A percentile compares a stretch with the other conserved stretches of the same genome.
Evolutionary conservation across 2,888 invertebrate species (phyloP).

Genomic region (Drosophila neonasuta): DNA sequence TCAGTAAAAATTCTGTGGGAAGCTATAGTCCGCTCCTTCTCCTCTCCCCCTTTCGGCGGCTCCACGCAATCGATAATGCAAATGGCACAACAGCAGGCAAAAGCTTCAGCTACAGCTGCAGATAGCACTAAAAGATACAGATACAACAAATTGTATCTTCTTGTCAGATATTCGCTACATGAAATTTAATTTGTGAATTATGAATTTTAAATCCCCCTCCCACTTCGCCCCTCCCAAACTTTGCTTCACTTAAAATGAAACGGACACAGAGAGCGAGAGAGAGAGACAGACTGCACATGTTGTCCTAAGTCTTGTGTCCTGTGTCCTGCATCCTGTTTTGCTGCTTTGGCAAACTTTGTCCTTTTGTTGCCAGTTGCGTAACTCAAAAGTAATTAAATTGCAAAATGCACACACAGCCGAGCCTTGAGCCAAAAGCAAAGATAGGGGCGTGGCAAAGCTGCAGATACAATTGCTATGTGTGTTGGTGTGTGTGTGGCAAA

Average conservation of each 20-base stretch:
- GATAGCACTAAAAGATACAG: conserved; percentile 6
- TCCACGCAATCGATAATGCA: conserved; percentile 64
- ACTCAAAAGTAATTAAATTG: conserved; percentile 74
- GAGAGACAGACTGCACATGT: conserved; percentile 19
- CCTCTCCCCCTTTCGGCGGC: not conserved
- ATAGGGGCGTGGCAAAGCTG: conserved; percentile 17
- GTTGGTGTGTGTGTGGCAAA: conserved; percentile 47
- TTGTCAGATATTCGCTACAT: conserved; percentile 32
- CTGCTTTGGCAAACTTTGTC: conserved; percentile 58
- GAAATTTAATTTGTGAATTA: conserved; percentile 67
- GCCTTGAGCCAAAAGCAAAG: conserved; percentile 15
- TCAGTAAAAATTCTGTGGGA: conserved; percentile 28
- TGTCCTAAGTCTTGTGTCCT: conserved; percentile 27
- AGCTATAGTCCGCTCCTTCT: not conserved
- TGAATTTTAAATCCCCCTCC: conserved; percentile 49
- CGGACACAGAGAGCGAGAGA: conserved; percentile 6
- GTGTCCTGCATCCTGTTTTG: conserved; percentile 43
- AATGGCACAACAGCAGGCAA: conserved; percentile 52
- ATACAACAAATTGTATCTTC: conserved; percentile 32
- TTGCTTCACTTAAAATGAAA: conserved; percentile 23
- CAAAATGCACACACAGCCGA: conserved; percentile 57
- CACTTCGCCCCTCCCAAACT: not conserved
- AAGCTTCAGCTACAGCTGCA: conserved; percentile 14
- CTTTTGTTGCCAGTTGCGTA: conserved; percentile 61
- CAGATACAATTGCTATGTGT: not conserved